phyloP scores from a whole-genome alignment of 2,888 invertebrate species.

The Glomeris marginata region DNA sequence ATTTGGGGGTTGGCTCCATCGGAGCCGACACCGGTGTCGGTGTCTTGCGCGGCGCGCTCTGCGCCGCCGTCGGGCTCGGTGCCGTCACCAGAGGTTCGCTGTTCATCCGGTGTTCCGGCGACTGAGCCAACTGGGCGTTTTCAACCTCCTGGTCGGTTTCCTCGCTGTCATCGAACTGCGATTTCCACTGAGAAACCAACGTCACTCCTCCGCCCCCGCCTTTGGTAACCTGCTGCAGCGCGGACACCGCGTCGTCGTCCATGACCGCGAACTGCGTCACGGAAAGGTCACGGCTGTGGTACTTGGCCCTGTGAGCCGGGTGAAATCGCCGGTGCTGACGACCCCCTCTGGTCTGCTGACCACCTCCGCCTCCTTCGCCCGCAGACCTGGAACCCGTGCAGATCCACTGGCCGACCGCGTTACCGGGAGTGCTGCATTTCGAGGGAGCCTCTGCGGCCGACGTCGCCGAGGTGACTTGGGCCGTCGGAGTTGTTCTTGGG shows the following conservation, averaged over 20 bases:
- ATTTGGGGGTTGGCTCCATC: neutral
- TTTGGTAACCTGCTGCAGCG: constrained; percentile 72
- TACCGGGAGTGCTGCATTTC: too few relatives aligned
- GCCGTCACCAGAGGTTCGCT: constrained; percentile 1
- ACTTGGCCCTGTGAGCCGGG: constrained; percentile 15
- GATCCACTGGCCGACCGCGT: too few relatives aligned
- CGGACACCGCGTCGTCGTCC: constrained; percentile 83
- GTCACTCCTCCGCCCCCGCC: constrained; percentile 66
- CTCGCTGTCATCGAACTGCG: constrained; percentile 89
- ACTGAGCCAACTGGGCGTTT: constrained; percentile 48
- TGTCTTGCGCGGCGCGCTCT: constrained; percentile 2
- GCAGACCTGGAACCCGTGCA: too few relatives aligned
- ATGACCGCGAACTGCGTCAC: constrained; percentile 81
- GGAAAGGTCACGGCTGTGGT: constrained; percentile 50
- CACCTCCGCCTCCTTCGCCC: neutral
- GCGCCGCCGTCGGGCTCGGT: constrained; percentile 4
- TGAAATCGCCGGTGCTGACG: constrained; percentile 19
- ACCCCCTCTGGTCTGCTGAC: constrained; percentile 6
- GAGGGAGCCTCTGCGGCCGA: too few relatives aligned
- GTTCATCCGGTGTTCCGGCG: constrained; percentile 37
- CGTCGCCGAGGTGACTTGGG: too few relatives aligned
- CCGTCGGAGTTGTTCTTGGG: too few relatives aligned
- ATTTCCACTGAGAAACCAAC: constrained; percentile 86
- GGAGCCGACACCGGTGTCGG: neutral
- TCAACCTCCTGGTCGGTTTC: constrained; percentile 91